Conservation (phyloP, 2,797 vertebrate species). For the Anguilla marmorata region DNA sequence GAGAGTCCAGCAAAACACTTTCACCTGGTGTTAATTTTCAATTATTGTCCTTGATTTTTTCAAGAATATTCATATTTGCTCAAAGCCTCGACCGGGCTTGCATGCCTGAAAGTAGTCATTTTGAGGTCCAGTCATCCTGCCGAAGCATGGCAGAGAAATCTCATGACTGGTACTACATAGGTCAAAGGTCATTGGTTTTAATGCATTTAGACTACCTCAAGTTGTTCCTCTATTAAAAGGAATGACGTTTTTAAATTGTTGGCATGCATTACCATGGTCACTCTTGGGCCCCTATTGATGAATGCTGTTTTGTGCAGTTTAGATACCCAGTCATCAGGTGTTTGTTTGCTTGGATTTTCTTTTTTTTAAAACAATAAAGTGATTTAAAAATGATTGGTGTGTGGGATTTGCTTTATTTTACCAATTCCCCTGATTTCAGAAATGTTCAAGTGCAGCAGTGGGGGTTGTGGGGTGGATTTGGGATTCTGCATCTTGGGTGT, state of each 20-base stretch:
- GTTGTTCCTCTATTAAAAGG: not conserved
- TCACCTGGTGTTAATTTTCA: not conserved
- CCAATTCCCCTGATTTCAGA: not conserved
- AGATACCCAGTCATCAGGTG: not conserved
- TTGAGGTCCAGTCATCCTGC: not conserved
- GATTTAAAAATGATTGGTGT: not conserved
- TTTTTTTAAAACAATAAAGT: slow-evolving; percentile 1
- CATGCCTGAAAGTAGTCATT: not conserved
- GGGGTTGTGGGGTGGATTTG: not conserved
- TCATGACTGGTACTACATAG: not conserved
- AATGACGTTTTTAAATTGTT: not conserved
- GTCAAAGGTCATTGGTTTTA: not conserved
- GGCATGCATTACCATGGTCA: not conserved
- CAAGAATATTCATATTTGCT: not conserved
- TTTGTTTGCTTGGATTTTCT: not conserved
- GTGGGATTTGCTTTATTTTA: not conserved
- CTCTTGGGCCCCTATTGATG: not conserved
- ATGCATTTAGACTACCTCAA: not conserved
- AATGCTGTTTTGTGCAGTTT: not conserved
- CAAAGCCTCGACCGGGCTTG: not conserved
- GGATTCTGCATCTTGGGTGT: not conserved
- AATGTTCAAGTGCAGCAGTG: not conserved
- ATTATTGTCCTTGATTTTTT: not conserved
- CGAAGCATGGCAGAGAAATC: not conserved
- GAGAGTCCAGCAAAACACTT: not conserved